Percentiles rank a stretch among this genome's conserved stretches.
These are phyloP conservation scores for Falco peregrinus DNA, from an alignment of 2,797 vertebrate genomes.

Conservation along the genomic window DNA sequence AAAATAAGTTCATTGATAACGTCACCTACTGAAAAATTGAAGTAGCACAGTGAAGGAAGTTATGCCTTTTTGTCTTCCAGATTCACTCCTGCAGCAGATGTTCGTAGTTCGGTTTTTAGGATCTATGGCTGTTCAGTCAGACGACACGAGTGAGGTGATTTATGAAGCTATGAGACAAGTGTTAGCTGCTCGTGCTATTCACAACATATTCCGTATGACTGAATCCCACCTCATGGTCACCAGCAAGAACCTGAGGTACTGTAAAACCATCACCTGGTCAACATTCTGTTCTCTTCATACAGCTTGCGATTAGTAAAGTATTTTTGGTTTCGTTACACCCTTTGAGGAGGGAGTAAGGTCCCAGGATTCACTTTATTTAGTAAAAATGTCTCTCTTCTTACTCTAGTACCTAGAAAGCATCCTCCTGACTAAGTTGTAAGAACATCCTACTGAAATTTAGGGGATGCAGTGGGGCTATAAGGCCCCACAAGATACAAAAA, in stretches of 20 bases:
- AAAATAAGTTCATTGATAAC: neutral
- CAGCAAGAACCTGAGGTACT: slow-evolving; percentile 87
- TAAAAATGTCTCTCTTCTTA: neutral
- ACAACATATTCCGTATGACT: slow-evolving; percentile 96
- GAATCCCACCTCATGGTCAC: slow-evolving; percentile 97
- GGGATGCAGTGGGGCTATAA: neutral
- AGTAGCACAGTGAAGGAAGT: neutral
- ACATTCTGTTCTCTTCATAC: neutral
- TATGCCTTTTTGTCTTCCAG: slow-evolving; percentile 69
- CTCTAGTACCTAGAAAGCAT: neutral
- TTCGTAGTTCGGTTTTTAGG: slow-evolving; percentile 94
- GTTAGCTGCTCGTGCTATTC: slow-evolving; percentile 93
- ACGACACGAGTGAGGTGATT: slow-evolving; percentile 88
- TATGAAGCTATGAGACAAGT: slow-evolving; percentile 99
- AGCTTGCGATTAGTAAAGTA: neutral
- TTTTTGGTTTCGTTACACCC: neutral
- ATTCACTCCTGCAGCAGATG: slow-evolving; percentile 93
- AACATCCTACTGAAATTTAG: neutral
- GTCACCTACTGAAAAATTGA: neutral
- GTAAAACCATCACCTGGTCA: neutral
- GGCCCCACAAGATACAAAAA: neutral
- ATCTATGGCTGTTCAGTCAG: slow-evolving; percentile 92
- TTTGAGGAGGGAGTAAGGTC: neutral
- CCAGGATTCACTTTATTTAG: neutral
- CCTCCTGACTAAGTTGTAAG: neutral